A percentile compares a stretch with the other conserved stretches of the same genome.
Evolutionary conservation across 2,888 invertebrate species (phyloP).

Genomic region (Aphodius sticticus): DNA sequence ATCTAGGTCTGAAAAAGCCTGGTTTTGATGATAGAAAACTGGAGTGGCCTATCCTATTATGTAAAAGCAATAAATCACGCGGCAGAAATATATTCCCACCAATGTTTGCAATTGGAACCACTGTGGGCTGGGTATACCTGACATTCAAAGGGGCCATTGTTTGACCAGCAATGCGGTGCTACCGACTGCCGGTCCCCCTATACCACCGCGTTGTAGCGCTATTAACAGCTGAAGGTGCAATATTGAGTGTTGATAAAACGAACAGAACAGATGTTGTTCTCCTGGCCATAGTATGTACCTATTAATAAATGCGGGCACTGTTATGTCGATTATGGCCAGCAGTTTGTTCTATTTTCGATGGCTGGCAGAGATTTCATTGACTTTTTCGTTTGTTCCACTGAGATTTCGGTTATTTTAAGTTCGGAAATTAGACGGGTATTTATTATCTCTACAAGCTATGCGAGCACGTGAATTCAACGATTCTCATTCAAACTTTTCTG

Average conservation of each 20-base stretch:
- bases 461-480: neutral
- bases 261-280: neutral
- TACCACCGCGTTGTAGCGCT: neutral
- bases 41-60: no score
- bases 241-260: neutral
- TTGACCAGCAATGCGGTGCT: neutral
- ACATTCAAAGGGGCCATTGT: neutral
- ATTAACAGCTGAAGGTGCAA: constrained; percentile 4
- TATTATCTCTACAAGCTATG: neutral
- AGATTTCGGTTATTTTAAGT: neutral
- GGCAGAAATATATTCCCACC: neutral
- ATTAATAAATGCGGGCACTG: neutral
- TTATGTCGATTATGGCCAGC: neutral
- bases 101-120: neutral
- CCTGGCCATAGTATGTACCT: neutral
- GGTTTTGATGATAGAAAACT: no score
- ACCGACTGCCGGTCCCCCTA: neutral
- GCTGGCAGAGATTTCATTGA: neutral
- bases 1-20: no score
- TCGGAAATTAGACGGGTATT: neutral
- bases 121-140: neutral
- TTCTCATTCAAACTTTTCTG: neutral
- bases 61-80: neutral
- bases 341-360: neutral
- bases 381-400: neutral